phyloP scores from a whole-genome alignment of 2,888 invertebrate genomes.

The Neoaliturus tenellus region DNA sequence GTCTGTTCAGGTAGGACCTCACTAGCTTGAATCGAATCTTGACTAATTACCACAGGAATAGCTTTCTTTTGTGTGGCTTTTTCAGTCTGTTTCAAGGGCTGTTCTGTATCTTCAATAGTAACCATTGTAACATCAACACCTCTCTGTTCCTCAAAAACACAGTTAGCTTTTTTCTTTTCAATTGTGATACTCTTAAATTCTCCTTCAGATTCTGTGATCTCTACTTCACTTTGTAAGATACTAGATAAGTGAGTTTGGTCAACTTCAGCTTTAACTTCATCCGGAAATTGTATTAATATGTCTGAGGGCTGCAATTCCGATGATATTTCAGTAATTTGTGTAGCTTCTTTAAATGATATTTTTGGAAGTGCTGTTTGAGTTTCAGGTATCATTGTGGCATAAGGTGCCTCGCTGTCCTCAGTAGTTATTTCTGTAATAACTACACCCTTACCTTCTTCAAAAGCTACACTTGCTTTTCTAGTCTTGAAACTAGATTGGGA shows the following conservation, averaged over 20 bases:
- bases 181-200: slow-evolving; percentile 64
- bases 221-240: slow-evolving; percentile 70
- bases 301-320: slow-evolving; percentile 73
- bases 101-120: slow-evolving; percentile 70
- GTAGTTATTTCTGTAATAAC: slow-evolving; percentile 66
- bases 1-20: slow-evolving; percentile 65
- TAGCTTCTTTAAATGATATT: slow-evolving; percentile 73
- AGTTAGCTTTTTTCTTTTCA: slow-evolving; percentile 70
- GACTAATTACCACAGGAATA: slow-evolving; percentile 63
- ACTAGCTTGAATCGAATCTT: slow-evolving; percentile 67
- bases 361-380: slow-evolving; percentile 65
- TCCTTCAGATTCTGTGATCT: slow-evolving; percentile 68
- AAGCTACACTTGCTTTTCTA: slow-evolving; percentile 62
- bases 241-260: slow-evolving; percentile 70
- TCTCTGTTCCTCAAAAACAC: slow-evolving; percentile 75
- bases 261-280: slow-evolving; percentile 72
- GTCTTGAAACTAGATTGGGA: slow-evolving; percentile 65
- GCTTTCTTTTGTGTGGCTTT: slow-evolving; percentile 65
- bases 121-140: slow-evolving; percentile 71
- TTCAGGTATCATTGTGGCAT: slow-evolving; percentile 59
- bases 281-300: slow-evolving; percentile 71
- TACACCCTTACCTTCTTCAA: slow-evolving; percentile 65
- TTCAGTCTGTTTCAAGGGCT: slow-evolving; percentile 63
- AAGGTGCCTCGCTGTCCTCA: slow-evolving; percentile 69
- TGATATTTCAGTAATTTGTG: slow-evolving; percentile 73